Percentiles rank a stretch among this genome's conserved stretches.
Conservation (phyloP, 92 coral and sea anemone genomes). For the Porites lobata region DNA sequence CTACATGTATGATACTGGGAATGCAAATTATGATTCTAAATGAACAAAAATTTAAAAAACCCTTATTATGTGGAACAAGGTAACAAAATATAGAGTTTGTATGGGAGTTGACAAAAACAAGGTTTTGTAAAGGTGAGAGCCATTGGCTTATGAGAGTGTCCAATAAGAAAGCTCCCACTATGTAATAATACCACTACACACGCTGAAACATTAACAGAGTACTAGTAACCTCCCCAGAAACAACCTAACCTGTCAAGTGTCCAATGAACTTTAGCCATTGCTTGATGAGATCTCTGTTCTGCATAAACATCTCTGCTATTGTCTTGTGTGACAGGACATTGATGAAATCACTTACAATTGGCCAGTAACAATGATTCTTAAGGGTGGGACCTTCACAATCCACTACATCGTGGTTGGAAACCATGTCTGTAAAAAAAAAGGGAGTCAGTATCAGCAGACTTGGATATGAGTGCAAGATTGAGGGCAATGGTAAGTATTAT, state of each 20-base stretch:
- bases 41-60: too few relatives aligned
- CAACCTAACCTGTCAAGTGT: constrained; percentile 80
- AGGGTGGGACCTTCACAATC: constrained; percentile 84
- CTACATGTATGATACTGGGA: neutral
- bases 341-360: constrained; percentile 96
- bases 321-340: constrained; percentile 93
- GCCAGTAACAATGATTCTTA: constrained; percentile 94
- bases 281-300: constrained; percentile 81
- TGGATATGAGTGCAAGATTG: neutral
- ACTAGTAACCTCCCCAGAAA: too few relatives aligned
- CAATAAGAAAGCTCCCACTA: too few relatives aligned
- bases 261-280: constrained; percentile 91
- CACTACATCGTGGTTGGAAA: constrained; percentile 76
- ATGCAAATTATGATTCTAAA: too few relatives aligned
- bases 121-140: too few relatives aligned
- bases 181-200: too few relatives aligned
- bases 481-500: neutral
- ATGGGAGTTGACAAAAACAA: too few relatives aligned
- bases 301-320: constrained; percentile 91
- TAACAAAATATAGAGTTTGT: too few relatives aligned
- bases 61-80: too few relatives aligned
- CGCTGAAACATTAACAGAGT: too few relatives aligned
- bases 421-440: constrained; percentile 18
- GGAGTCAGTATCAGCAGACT: neutral
- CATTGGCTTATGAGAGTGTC: too few relatives aligned